Evolutionary conservation across 2,888 invertebrate species (phyloP).

Genomic region (Leptopilina drosophilae): DNA sequence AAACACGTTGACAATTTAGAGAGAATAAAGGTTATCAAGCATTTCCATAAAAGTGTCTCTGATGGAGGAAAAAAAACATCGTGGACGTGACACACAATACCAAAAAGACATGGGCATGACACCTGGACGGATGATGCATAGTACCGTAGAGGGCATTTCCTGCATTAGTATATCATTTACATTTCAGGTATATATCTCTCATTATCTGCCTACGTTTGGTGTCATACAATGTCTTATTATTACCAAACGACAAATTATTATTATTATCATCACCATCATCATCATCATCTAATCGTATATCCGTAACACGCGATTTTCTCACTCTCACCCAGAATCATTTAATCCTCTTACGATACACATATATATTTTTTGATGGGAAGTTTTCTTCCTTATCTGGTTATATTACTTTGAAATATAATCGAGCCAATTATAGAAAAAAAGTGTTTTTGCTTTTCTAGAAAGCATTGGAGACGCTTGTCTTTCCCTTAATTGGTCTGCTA

Average conservation of each 20-base stretch:
- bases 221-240: conserved; percentile 1
- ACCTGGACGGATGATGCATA: conserved; percentile 74
- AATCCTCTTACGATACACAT: conserved; percentile 37
- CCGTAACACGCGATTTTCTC: not conserved
- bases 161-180: conserved; percentile 72
- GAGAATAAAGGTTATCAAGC: conserved; percentile 57
- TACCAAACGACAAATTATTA: conserved; percentile 9
- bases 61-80: not conserved
- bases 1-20: conserved; percentile 50
- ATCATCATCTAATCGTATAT: too few relatives aligned
- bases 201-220: conserved; percentile 67
- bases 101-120: conserved; percentile 60
- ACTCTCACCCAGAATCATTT: conserved; percentile 6
- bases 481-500: not conserved
- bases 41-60: conserved; percentile 52
- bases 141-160: conserved; percentile 69
- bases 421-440: conserved; percentile 19
- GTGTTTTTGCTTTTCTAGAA: conserved; percentile 17
- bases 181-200: conserved; percentile 65
- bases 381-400: conserved; percentile 38
- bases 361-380: conserved; percentile 42
- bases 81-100: conserved; percentile 66
- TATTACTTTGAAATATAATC: conserved; percentile 6
- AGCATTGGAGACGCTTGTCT: conserved; percentile 7
- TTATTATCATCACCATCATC: not conserved